These are phyloP conservation scores for Campoplex nolae DNA, from an alignment of 2,888 invertebrate genomes.

Conservation along the genomic window DNA sequence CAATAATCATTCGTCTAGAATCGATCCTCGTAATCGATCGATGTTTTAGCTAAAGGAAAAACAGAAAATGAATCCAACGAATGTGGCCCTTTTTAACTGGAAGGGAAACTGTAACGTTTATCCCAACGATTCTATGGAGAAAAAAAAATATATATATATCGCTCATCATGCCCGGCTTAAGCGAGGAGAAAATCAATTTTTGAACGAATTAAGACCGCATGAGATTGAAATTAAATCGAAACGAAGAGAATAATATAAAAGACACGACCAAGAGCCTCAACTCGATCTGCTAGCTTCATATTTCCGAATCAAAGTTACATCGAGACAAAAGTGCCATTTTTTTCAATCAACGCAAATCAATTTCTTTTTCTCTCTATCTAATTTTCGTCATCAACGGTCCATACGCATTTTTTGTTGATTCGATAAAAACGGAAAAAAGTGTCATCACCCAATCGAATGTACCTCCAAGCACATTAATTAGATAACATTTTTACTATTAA, in stretches of 20 bases:
- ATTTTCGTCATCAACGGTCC: slow-evolving; percentile 58
- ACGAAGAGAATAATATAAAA: slow-evolving; percentile 36
- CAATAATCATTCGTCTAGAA: slow-evolving; percentile 59
- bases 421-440: not conserved
- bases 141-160: slow-evolving; percentile 22
- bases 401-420: slow-evolving; percentile 59
- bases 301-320: slow-evolving; percentile 53
- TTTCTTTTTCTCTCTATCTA: slow-evolving; percentile 19
- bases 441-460: slow-evolving; percentile 68
- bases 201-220: slow-evolving; percentile 15
- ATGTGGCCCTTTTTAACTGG: slow-evolving; percentile 52
- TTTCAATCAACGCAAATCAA: slow-evolving; percentile 10
- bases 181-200: slow-evolving; percentile 29
- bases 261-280: slow-evolving; percentile 59
- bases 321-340: slow-evolving; percentile 45
- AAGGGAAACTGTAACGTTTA: slow-evolving; percentile 57
- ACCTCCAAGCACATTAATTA: slow-evolving; percentile 73
- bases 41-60: slow-evolving; percentile 58
- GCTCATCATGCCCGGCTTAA: slow-evolving; percentile 42
- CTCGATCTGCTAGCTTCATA: slow-evolving; percentile 61
- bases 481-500: slow-evolving; percentile 77
- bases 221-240: slow-evolving; percentile 21
- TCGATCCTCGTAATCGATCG: slow-evolving; percentile 67
- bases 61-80: slow-evolving; percentile 41
- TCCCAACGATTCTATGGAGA: slow-evolving; percentile 53